Conservation (phyloP, 1,140 invertebrate genomes). For the Schlechtendalia chinensis region DNA sequence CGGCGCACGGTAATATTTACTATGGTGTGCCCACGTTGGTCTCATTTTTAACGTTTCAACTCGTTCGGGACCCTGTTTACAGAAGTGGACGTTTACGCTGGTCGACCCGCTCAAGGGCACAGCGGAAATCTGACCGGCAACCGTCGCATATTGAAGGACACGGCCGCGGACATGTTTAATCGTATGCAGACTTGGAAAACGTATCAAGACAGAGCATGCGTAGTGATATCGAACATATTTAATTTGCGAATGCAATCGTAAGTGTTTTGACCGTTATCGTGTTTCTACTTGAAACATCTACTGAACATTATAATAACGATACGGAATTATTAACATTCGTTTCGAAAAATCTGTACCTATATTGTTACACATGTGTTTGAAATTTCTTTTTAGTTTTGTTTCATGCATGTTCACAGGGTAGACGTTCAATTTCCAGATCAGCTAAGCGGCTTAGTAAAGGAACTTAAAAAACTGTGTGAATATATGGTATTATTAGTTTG, state of each 20-base stretch:
- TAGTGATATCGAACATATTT: constrained; percentile 11
- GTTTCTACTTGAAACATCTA: too few relatives aligned
- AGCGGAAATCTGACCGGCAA: constrained; percentile 35
- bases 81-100: constrained; percentile 23
- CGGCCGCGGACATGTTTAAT: constrained; percentile 20
- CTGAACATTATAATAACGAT: too few relatives aligned
- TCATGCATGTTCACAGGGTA: background rate
- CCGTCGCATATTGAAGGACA: constrained; percentile 33
- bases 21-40: too few relatives aligned
- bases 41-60: too few relatives aligned
- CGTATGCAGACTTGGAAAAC: constrained; percentile 20
- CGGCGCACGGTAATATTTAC: constrained; percentile 2
- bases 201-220: background rate
- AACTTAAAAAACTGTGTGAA: constrained; percentile 15
- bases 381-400: too few relatives aligned
- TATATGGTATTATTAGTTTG: constrained; percentile 8
- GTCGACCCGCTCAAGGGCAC: constrained; percentile 9
- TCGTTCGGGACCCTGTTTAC: background rate
- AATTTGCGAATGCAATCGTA: constrained; percentile 1
- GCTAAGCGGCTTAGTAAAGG: background rate
- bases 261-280: too few relatives aligned
- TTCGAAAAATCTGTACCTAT: background rate
- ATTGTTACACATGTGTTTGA: too few relatives aligned
- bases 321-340: background rate
- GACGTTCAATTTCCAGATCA: constrained; percentile 15